phyloP scores from a whole-genome alignment of 2,888 invertebrate species.

The Toxonevra muliebris region DNA sequence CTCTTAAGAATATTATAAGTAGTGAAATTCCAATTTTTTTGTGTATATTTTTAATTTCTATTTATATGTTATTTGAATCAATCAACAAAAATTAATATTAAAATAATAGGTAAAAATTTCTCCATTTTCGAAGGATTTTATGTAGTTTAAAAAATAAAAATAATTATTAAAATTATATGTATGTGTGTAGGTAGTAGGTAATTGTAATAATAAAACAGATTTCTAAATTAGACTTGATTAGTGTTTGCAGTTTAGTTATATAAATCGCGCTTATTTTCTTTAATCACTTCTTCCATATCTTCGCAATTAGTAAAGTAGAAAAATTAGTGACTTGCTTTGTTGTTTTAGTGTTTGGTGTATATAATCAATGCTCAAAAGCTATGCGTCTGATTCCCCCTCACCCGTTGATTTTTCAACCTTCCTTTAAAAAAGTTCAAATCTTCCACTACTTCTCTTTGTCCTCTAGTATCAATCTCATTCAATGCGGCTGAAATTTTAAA shows the following conservation, averaged over 20 bases:
- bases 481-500: slow-evolving; percentile 20
- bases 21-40: slow-evolving; percentile 20
- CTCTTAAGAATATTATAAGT: not conserved
- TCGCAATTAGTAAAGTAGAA: slow-evolving; percentile 21
- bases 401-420: not conserved
- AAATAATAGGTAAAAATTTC: no score
- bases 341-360: slow-evolving; percentile 19
- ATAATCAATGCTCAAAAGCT: not conserved
- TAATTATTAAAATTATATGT: not conserved
- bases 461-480: not conserved
- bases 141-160: not conserved
- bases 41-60: no score
- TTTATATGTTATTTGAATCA: slow-evolving; percentile 14
- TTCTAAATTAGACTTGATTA: no score
- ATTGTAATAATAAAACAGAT: no score
- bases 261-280: not conserved
- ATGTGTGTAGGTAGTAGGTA: no score
- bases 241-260: not conserved
- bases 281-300: not conserved
- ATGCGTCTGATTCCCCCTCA: not conserved
- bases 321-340: slow-evolving; percentile 31
- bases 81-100: slow-evolving; percentile 3
- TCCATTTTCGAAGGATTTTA: no score
- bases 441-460: not conserved
- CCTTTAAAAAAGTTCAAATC: not conserved